phyloP scores from a whole-genome alignment of 2,888 invertebrate genomes.

The Thyatira batis region DNA sequence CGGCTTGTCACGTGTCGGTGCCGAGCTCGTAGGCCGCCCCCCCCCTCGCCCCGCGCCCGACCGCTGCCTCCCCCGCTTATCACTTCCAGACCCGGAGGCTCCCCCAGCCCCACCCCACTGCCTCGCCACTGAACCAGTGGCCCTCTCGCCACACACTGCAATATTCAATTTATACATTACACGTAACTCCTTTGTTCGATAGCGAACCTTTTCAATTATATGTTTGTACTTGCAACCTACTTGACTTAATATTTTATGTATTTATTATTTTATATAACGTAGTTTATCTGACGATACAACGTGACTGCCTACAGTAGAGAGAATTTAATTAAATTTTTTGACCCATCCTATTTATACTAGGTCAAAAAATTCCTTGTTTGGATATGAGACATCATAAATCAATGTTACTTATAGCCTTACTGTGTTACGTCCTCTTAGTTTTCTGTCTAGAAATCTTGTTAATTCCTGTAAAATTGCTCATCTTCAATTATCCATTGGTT shows the following conservation, averaged over 20 bases:
- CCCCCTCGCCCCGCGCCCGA: slow-evolving; percentile 11
- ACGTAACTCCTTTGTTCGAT: slow-evolving; percentile 40
- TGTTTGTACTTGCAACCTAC: background rate
- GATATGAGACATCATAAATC: no score
- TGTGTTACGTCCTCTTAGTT: no score
- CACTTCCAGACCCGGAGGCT: slow-evolving; percentile 42
- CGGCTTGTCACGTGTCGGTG: slow-evolving; percentile 55
- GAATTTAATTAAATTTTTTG: no score
- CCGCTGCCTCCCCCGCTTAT: slow-evolving; percentile 31
- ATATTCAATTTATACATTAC: slow-evolving; percentile 35
- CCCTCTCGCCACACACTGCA: slow-evolving; percentile 37
- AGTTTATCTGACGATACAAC: no score
- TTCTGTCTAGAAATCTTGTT: no score
- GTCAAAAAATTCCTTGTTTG: no score
- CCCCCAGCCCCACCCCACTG: slow-evolving; percentile 28
- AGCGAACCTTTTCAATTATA: slow-evolving; percentile 9
- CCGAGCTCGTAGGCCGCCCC: slow-evolving; percentile 22
- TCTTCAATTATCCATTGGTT: background rate
- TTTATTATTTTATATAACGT: background rate
- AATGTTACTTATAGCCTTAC: no score
- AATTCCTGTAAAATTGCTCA: no score
- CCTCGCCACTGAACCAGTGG: slow-evolving; percentile 21
- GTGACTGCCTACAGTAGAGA: no score
- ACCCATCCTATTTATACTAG: no score
- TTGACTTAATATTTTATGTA: background rate